Base-by-base conservation (phyloP, 2,113 vertebrate species). In the Malaclemys terrapin region DNA sequence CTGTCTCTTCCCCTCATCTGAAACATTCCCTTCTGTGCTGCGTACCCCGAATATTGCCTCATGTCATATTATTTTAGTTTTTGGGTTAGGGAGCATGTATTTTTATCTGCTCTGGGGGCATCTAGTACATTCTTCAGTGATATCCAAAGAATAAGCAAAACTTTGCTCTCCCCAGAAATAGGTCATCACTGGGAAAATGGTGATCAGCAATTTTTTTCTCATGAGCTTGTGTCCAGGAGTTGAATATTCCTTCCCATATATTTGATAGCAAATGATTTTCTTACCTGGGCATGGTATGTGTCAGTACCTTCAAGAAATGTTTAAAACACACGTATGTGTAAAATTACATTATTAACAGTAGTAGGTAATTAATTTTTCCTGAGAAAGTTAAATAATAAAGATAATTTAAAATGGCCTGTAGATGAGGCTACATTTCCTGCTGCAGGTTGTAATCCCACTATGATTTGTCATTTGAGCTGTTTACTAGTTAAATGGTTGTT, bases 351-450 rank as follows among this genome's bases (percentile, higher is more conserved):
- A 42, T 82, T 79, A 25, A n/a, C 2, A 72, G 56, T 49, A 27
- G 3, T 35, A 72, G 75, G 19, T 2, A 5, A 1, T 62, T 88
- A 24, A 11, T 2, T 0, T 0, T 2, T n/a, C 24, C 52, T 35
- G 45, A 20, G 85, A 9, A 1, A 76, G 65, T 87, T 92, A 82
- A 94, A 88, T 0, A 22, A 35, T 24, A 29, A 80, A 91, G 93
- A 42, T 25, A 29, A 93, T 94, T 89, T 10, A 5, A 87, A 81
- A 17, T 38, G 35, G 10, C 75, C 25, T 13, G 29, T 69, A 54
- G 19, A 13, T 91, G 54, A 35, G 42, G 29, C 17, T 19, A 4
- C 38, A 54, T 27, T 45, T n/a, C 0, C 1, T 87, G 93, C 54
- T 91, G 81, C 3, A 72, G 81, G 59, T 65, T 80, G 45, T 82